These are phyloP conservation scores for Agrenia bidenticulata DNA, from an alignment of 2,888 invertebrate genomes.

Conservation along the genomic window DNA sequence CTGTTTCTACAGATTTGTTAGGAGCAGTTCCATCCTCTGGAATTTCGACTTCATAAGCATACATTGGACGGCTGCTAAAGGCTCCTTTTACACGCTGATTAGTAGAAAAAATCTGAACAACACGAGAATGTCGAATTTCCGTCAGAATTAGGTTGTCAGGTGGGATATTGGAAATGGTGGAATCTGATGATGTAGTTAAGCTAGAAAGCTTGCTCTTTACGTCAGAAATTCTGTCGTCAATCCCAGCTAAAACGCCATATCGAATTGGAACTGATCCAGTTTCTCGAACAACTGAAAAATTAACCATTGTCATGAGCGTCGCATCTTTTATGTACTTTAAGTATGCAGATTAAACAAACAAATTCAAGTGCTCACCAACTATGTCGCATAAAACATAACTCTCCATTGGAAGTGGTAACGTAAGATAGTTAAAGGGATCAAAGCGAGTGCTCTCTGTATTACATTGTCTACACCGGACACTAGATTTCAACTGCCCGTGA, in stretches of 20 bases:
- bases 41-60: constrained; percentile 45
- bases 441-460: constrained; percentile 81
- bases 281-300: constrained; percentile 69
- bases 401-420: constrained; percentile 87
- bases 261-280: constrained; percentile 81
- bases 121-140: constrained; percentile 50
- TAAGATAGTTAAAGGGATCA: constrained; percentile 88
- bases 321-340: constrained; percentile 5
- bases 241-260: constrained; percentile 79
- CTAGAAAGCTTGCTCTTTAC: constrained; percentile 68
- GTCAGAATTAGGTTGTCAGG: constrained; percentile 53
- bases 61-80: constrained; percentile 41
- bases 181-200: neutral
- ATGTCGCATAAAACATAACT: constrained; percentile 75
- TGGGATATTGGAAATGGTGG: constrained; percentile 19
- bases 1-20: constrained; percentile 24
- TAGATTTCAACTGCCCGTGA: constrained; percentile 88
- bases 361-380: constrained; percentile 63
- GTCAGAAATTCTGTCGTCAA: constrained; percentile 76
- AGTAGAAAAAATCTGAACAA: constrained; percentile 46
- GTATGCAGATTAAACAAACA: constrained; percentile 12
- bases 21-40: constrained; percentile 29
- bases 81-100: constrained; percentile 45
- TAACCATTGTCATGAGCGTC: no score
- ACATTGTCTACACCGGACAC: constrained; percentile 79